Conservation (phyloP, 2,797 vertebrate genomes). For the Chelon labrosus region DNA sequence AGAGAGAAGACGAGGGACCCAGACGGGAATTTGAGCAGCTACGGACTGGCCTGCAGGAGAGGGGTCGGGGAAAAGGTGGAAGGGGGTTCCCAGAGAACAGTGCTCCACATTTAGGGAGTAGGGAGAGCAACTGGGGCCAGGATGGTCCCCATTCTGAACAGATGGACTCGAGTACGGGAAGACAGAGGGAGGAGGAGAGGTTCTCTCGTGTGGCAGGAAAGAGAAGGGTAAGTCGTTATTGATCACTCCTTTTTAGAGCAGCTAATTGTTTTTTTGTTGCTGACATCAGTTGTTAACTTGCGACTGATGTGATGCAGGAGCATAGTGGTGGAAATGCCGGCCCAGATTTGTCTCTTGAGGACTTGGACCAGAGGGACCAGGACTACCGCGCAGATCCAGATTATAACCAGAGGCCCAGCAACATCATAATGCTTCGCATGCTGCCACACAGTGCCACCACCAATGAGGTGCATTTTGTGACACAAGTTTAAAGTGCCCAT, state of each 20-base stretch:
- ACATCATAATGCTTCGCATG: slow-evolving; percentile 96
- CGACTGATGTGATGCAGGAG: slow-evolving; percentile 55
- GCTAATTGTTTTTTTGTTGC: background rate
- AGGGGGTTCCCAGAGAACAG: slow-evolving; percentile 73
- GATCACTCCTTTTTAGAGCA: background rate
- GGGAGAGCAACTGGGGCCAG: slow-evolving; percentile 63
- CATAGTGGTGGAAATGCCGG: slow-evolving; percentile 52
- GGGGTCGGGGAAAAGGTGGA: slow-evolving; percentile 61
- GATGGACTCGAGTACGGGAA: slow-evolving; percentile 62
- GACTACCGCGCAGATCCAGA: slow-evolving; percentile 91
- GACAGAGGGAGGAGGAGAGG: slow-evolving; percentile 76
- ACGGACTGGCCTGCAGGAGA: slow-evolving; percentile 61
- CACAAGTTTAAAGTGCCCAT: background rate
- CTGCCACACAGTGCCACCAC: slow-evolving; percentile 90
- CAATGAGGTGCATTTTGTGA: slow-evolving; percentile 84
- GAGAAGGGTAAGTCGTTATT: slow-evolving; percentile 73
- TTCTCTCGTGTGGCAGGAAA: slow-evolving; percentile 67
- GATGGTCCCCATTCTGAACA: slow-evolving; percentile 60
- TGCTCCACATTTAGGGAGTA: slow-evolving; percentile 57
- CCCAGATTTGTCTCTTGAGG: slow-evolving; percentile 72
- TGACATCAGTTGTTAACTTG: background rate
- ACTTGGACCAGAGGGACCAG: slow-evolving; percentile 90
- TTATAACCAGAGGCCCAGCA: slow-evolving; percentile 90
- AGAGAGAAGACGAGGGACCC: slow-evolving; percentile 72
- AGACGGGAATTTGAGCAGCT: slow-evolving; percentile 73